Evolutionary conservation across 1,140 invertebrate genomes (phyloP), one percentile per base, ranked within the genome.

Genomic region (Paramacrobiotus metropolitanus): DNA sequence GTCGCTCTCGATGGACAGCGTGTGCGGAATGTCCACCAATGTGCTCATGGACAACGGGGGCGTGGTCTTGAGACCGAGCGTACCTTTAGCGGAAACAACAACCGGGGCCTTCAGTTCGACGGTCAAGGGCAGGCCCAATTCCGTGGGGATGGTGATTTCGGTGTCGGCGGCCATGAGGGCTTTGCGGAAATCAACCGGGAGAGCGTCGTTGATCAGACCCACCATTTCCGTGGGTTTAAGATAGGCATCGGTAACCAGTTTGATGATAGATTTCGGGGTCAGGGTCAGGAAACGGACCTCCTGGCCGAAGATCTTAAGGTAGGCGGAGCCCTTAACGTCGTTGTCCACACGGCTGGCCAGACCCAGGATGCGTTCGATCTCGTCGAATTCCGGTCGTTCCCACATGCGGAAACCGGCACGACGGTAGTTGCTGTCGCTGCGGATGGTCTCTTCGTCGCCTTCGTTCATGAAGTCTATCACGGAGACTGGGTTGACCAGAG

Each of bases 111-210:
- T 20, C 4, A 55, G 48, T 24, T 55, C 48, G 15, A 55, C 48
- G 15, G 48, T 55, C 15, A 55, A 24, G 15, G 48, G 48, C 15
- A 55, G 48, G 28, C 48, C 48, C 15, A 55, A 24, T 28, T 55
- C 48, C 4, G 48, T 55, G 15, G 48, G 48, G 48, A 55, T 55
- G 24, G 48, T 55, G 15, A 55, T 20, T 24, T 55, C 15, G 48
- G 48, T 28, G 48, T 55, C 48, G 15, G 48, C 48, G 24, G 48
- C 48, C 48, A 55, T 55, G 48, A 55, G 24, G 24, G 48, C 48
- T 24, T 55, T 55, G 15, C 48, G 48, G 48, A 20, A 28, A 24
- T 55, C 48, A 24, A 55, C 24, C 24, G 48, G 48, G 24, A 55
- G 48, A 4, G 4, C 48, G 48, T 24, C 48, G 28, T 24, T 15